phyloP scores from a whole-genome alignment of 2,888 invertebrate species.

The Protophormia terraenovae region DNA sequence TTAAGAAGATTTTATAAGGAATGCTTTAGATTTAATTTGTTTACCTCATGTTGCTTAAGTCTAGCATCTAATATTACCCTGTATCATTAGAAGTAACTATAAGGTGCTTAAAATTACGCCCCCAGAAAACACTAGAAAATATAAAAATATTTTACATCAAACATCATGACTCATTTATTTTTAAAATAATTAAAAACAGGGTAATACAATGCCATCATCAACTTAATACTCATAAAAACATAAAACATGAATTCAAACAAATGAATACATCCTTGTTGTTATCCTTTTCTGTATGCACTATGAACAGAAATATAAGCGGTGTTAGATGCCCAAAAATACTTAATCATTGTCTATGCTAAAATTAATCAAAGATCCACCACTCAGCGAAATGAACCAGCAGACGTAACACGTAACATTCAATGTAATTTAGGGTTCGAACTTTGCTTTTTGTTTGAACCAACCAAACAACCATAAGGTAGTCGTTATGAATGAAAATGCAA shows the following conservation, averaged over 20 bases:
- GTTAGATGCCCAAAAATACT: slow-evolving; percentile 74
- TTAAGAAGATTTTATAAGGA: too few relatives aligned
- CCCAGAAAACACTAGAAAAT: neutral
- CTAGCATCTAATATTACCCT: too few relatives aligned
- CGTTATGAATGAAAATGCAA: slow-evolving; percentile 64
- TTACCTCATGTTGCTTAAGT: too few relatives aligned
- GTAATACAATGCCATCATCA: slow-evolving; percentile 41
- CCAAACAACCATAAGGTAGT: slow-evolving; percentile 54
- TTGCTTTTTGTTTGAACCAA: slow-evolving; percentile 56
- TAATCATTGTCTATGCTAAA: slow-evolving; percentile 78
- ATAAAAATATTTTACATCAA: neutral
- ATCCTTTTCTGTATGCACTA: slow-evolving; percentile 17
- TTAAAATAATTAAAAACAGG: slow-evolving; percentile 70
- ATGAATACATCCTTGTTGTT: slow-evolving; percentile 11
- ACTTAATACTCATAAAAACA: neutral
- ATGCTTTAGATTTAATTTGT: too few relatives aligned
- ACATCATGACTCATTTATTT: slow-evolving; percentile 71
- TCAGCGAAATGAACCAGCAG: slow-evolving; percentile 43
- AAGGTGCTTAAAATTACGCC: slow-evolving; percentile 35
- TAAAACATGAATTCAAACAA: neutral
- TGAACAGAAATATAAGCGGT: neutral
- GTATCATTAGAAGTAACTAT: neutral
- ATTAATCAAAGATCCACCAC: slow-evolving; percentile 76
- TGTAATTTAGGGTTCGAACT: slow-evolving; percentile 70
- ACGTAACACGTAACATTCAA: neutral